Conservation (phyloP, 2,113 vertebrate genomes). For the Hippocampus comes region DNA sequence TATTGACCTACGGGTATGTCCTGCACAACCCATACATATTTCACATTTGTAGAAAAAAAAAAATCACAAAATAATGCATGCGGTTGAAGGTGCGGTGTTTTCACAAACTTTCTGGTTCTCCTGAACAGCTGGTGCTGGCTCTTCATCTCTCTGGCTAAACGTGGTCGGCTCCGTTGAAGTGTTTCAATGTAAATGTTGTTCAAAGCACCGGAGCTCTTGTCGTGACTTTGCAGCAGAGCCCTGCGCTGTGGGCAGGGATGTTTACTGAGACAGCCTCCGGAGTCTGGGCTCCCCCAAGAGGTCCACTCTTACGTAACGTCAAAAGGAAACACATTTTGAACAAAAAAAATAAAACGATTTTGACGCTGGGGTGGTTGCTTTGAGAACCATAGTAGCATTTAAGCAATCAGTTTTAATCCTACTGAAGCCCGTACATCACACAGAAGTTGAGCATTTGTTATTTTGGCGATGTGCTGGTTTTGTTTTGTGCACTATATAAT, state of each 20-base stretch:
- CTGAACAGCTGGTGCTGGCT: not conserved
- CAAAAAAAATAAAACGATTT: not conserved
- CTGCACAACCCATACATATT: not conserved
- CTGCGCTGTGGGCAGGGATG: constrained; percentile 9
- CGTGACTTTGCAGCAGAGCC: constrained; percentile 12
- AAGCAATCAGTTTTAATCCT: too few species aligned
- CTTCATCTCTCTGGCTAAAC: not conserved
- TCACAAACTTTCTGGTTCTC: not conserved
- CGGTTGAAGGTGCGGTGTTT: not conserved
- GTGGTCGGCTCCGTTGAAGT: not conserved
- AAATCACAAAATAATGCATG: not conserved
- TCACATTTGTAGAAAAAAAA: not conserved
- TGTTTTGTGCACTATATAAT: not conserved
- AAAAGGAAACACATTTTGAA: constrained; percentile 14
- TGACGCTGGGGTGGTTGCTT: not conserved
- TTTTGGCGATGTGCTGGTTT: not conserved
- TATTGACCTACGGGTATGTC: not conserved
- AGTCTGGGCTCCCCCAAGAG: constrained; percentile 6
- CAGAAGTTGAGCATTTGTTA: not conserved
- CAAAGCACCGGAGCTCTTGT: constrained; percentile 5
- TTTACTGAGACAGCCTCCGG: constrained; percentile 24
- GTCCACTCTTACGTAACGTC: constrained; percentile 15
- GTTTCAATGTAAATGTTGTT: not conserved
- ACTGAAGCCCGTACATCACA: not conserved
- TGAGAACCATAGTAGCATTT: not conserved